Evolutionary conservation across 2,797 vertebrate species (phyloP).

Genomic region (Calcarius lapponicus): DNA sequence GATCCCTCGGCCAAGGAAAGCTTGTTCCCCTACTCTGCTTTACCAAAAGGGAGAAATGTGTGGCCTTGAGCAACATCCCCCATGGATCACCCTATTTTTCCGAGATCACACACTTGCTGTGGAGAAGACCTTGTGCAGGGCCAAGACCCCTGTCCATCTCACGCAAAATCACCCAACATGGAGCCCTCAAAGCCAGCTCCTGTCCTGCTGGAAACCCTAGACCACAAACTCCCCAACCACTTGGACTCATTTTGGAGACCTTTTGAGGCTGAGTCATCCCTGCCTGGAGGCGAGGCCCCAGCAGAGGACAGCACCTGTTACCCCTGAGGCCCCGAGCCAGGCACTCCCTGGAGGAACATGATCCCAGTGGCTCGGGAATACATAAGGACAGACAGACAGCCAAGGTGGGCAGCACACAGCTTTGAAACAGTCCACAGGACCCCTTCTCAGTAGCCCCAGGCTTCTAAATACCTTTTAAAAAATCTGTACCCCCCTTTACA

Average conservation of each 20-base stretch:
- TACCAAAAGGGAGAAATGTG: accelerated
- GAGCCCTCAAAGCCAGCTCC: neutral
- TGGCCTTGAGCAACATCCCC: accelerated
- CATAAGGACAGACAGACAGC: neutral
- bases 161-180: neutral
- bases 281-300: neutral
- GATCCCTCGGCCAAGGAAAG: neutral
- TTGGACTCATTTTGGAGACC: neutral
- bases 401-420: neutral
- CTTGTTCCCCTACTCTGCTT: neutral
- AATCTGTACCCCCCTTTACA: neutral
- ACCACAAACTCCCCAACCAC: neutral
- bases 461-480: neutral
- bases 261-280: neutral
- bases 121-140: neutral
- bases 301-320: conserved; percentile 30
- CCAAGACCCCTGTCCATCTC: accelerated
- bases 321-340: neutral
- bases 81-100: neutral
- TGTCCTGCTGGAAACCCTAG: neutral
- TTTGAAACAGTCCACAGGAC: neutral
- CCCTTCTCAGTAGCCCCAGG: neutral
- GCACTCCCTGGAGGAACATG: neutral
- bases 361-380: neutral
- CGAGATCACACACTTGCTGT: neutral